A percentile compares a stretch with the other conserved stretches of the same genome.
phyloP scores from a whole-genome alignment of 2,888 invertebrate species.

The Drosophila mettleri region DNA sequence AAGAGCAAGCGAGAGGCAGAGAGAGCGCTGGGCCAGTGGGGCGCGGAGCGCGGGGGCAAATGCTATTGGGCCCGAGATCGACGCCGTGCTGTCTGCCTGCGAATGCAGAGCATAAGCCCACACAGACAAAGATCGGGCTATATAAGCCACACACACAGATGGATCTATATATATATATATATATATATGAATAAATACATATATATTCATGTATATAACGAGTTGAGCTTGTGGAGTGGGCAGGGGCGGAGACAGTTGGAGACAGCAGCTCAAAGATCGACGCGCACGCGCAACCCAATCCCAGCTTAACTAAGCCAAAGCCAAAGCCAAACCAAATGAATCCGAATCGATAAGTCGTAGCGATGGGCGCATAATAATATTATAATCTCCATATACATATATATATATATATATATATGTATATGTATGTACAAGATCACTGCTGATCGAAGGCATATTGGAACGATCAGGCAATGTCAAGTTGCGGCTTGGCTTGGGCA shows the following conservation, averaged over 20 bases:
- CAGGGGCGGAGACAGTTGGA: slow-evolving; percentile 33
- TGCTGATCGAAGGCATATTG: not conserved
- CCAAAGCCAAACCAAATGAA: slow-evolving; percentile 5
- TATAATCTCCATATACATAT: slow-evolving; percentile 6
- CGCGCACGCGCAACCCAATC: slow-evolving; percentile 53
- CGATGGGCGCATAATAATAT: slow-evolving; percentile 2
- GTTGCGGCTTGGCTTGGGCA: not conserved
- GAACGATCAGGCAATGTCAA: not conserved
- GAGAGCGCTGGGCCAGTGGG: not conserved
- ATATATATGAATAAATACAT: not conserved
- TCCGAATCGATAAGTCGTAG: slow-evolving; percentile 8
- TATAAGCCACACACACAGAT: slow-evolving; percentile 4
- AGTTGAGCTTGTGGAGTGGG: slow-evolving; percentile 6
- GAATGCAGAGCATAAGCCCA: slow-evolving; percentile 71
- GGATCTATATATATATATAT: not conserved
- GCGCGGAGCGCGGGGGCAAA: slow-evolving; percentile 2
- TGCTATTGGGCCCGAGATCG: slow-evolving; percentile 34
- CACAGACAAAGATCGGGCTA: slow-evolving; percentile 39
- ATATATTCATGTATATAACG: slow-evolving; percentile 8
- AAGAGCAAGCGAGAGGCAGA: too few relatives aligned
- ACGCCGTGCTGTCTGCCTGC: slow-evolving; percentile 79
- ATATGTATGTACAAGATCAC: not conserved
- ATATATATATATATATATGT: not conserved
- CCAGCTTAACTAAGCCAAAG: slow-evolving; percentile 24
- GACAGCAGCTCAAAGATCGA: slow-evolving; percentile 30